A percentile compares a stretch with the other conserved stretches of the same genome.
These are phyloP conservation scores for Heliconius charithonia DNA, from an alignment of 2,888 invertebrate genomes.

Conservation along the genomic window DNA sequence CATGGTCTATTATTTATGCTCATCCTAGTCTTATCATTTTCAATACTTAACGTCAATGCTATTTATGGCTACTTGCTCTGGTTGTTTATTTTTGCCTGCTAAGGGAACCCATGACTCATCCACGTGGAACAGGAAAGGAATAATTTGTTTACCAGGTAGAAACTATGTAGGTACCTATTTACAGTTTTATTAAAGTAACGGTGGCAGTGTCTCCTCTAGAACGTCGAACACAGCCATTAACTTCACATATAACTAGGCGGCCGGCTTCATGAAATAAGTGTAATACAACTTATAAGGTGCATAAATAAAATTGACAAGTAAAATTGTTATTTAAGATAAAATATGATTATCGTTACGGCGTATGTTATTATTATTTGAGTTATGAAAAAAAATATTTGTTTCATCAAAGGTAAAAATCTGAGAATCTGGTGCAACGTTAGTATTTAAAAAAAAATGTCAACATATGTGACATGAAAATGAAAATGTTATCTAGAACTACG, in stretches of 20 bases:
- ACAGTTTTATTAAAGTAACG: conserved; percentile 22
- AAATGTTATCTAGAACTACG: no score
- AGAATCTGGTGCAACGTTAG: no score
- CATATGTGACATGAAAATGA: no score
- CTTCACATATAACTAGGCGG: conserved; percentile 3
- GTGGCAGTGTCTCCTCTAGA: neutral
- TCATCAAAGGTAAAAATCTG: no score
- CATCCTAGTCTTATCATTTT: conserved; percentile 6
- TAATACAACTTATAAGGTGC: neutral
- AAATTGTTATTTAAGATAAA: neutral
- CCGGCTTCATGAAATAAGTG: neutral
- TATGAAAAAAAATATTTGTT: no score
- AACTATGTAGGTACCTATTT: neutral
- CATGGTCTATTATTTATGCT: conserved; percentile 11
- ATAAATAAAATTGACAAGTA: neutral
- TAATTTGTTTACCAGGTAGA: neutral
- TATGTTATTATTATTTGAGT: no score
- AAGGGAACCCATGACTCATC: conserved; percentile 20
- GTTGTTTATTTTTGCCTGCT: conserved; percentile 18
- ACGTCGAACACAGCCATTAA: neutral
- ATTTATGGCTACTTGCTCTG: conserved; percentile 18
- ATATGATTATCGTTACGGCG: no score
- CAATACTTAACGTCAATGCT: conserved; percentile 3
- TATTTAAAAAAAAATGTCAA: no score
- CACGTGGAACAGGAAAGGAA: conserved; percentile 18